Conservation (phyloP, 2,113 vertebrate species). For the Fregetta grallaria region DNA sequence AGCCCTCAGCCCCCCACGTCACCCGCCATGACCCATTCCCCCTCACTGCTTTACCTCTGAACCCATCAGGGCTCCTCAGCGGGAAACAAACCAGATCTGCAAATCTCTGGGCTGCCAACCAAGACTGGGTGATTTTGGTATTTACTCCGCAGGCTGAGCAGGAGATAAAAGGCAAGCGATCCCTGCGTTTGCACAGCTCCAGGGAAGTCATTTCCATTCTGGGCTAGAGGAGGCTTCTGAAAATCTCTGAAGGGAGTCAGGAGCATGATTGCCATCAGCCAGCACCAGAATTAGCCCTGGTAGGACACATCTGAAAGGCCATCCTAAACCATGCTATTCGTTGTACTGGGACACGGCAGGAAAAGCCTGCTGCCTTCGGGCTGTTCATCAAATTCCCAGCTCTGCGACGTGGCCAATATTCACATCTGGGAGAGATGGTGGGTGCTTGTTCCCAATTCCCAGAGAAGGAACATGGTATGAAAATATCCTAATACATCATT, state of each 20-base stretch:
- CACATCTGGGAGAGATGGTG: not conserved
- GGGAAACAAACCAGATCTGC: not conserved
- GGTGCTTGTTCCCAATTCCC: not conserved
- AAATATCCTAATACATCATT: rapidly evolving
- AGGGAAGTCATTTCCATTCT: not conserved
- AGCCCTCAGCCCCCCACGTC: not conserved
- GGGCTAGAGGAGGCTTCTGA: not conserved
- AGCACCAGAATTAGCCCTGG: not conserved
- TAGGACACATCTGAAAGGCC: not conserved
- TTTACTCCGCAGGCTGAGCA: not conserved
- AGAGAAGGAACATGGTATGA: rapidly evolving
- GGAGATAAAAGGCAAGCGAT: not conserved
- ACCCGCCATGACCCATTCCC: rapidly evolving
- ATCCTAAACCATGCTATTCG: not conserved
- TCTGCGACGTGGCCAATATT: not conserved
- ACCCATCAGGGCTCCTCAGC: rapidly evolving
- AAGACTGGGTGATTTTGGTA: not conserved
- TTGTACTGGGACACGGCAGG: not conserved
- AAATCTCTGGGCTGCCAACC: not conserved
- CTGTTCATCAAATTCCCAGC: not conserved
- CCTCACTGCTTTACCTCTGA: not conserved
- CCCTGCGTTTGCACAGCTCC: not conserved
- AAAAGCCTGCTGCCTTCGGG: not conserved
- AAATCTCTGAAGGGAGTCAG: not conserved
- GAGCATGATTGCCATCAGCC: not conserved